Base-by-base conservation (phyloP, 1,140 invertebrate genomes). In the Penaeus chinensis region DNA sequence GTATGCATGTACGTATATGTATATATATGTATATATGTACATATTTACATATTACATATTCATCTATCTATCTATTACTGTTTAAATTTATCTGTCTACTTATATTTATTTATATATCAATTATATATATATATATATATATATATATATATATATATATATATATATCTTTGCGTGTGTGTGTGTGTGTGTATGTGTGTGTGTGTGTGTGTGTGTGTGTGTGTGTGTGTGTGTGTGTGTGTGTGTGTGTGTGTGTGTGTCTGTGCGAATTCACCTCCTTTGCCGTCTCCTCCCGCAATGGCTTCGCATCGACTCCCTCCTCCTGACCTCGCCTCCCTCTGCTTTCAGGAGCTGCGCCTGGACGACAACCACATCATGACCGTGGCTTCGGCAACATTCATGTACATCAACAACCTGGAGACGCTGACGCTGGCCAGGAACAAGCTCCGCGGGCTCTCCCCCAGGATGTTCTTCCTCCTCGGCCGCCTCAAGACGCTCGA, bases 361-460 rank as follows among this genome's bases (percentile, higher is more conserved):
- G 92, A 93, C 74, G 91, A 93, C 87, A 94, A 94, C 89, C 87
- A 91, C n/a, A 93, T 94, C 77, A 91, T 92, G 24, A 91, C 92
- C 2, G 92, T 93, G 81, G 93, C 93, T 4, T 96, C 95, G 89
- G 95, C 95, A 80, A 95, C 95, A 18, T 97, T 97, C 92, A 92
- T 94, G 71, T 94, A 95, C 91, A 92, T 96, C 83, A 84, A 91
- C 27, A 92, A 95, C 89, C 92, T 97, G 87, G 94, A 92, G 90
- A 93, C 94, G 24, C 92, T 97, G 89, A 95, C 94, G 87, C 93
- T 97, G 90, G 93, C 95, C 63, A 93, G 94, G 87, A 97, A 97
- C 92, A 92, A 94, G 91, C 94, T 96, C 84, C 93, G 93, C 8
- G 93, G 94, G 89, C 92, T 97, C 81, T 94, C 95, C 22, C 94